Evolutionary conservation across 92 coral and sea anemone genomes (phyloP), one percentile per base, ranked within the genome.

Genomic region (Actinernus sp.): DNA sequence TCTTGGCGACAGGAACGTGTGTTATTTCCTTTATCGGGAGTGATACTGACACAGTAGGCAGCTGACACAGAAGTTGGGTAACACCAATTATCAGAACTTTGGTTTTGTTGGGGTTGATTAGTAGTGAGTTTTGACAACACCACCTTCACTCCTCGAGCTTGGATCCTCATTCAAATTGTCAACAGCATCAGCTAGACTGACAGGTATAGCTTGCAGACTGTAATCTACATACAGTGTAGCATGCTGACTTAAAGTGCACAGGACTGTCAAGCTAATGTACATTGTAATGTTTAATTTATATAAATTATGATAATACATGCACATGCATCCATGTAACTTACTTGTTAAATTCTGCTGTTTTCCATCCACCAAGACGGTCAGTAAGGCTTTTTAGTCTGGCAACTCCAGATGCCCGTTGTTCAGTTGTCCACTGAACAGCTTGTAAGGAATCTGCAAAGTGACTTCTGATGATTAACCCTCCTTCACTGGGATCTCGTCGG

Each of bases 391-490:
- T 34, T 3, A 59, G 50, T 27, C 66, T 6, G 16, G 66, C 47
- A 59, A 31, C 50, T 19, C 55, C 66, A 6, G 66, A 59, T 2
- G 55, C 66, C 18, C 34, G 31, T 18, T 59, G 66, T 2, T 59
- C 66, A 6, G 66, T 36, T 19, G 66, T 59, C 66, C 66, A 59
- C 19, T 20, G n/a, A 2, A 59, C 66, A 59, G 26, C 54, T 24
- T 57, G 16, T 17, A 57, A 38, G 18, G 66, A 5, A 0, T 33
- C 45, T 1, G 66, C 49, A 59, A 59, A 33, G 4, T 59, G 22
- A 34, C 5, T 33, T 36, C 60, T 68, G 43, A 61, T 62, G 1
- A 79, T 21, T 7, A 79, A 69, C 1, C 92, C 92, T 9, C 92
- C 87, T 43, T 25, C 53, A 0, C 22, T 47, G 32, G 87, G 88